Percentiles rank a stretch among this genome's conserved stretches.
phyloP scores from a whole-genome alignment of 2,888 invertebrate genomes.

The Mesochorus sp. region DNA sequence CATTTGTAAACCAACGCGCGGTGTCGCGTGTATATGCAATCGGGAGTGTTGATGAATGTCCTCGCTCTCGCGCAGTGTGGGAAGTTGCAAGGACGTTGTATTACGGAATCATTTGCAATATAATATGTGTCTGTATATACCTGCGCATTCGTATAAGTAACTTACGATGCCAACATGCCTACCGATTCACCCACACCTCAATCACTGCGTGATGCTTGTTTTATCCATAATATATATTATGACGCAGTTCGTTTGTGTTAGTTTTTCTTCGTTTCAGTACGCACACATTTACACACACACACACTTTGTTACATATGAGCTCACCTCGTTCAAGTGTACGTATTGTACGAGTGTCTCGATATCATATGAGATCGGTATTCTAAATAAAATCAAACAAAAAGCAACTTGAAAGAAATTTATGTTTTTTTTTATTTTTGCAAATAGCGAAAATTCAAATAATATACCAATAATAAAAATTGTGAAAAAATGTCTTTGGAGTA shows the following conservation, averaged over 20 bases:
- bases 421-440: no score
- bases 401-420: no score
- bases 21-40: background rate
- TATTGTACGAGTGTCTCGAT: slow-evolving; percentile 64
- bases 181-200: slow-evolving; percentile 52
- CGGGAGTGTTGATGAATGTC: slow-evolving; percentile 42
- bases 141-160: background rate
- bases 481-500: no score
- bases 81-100: slow-evolving; percentile 73
- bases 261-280: no score
- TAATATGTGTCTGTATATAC: background rate
- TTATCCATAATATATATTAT: no score
- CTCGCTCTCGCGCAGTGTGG: slow-evolving; percentile 63
- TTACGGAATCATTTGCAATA: slow-evolving; percentile 63
- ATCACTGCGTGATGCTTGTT: slow-evolving; percentile 29
- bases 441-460: no score
- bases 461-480: no score
- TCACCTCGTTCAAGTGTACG: slow-evolving; percentile 57
- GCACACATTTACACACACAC: background rate
- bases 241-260: no score
- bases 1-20: no score
- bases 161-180: slow-evolving; percentile 57
- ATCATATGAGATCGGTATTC: slow-evolving; percentile 53
- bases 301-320: slow-evolving; percentile 1
- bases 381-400: no score